Percentiles rank a stretch among this genome's conserved stretches.
Conservation (phyloP, 2,113 vertebrate genomes). For the Larimichthys crocea region DNA sequence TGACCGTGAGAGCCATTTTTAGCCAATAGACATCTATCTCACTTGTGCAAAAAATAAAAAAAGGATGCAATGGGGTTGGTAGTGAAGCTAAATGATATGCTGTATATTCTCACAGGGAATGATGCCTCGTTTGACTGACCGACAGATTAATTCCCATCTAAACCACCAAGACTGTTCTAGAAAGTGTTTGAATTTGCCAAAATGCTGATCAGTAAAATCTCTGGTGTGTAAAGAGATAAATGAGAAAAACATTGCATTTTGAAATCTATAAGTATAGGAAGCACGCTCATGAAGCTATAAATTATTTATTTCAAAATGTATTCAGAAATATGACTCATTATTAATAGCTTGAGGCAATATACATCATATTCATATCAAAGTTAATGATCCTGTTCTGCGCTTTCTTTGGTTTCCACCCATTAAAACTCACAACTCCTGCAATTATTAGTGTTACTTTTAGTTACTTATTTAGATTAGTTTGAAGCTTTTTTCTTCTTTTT, state of each 20-base stretch:
- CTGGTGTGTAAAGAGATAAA: background rate
- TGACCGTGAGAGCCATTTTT: slow-evolving; percentile 38
- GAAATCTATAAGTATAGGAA: background rate
- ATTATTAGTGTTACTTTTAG: slow-evolving; percentile 13
- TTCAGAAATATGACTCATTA: slow-evolving; percentile 8
- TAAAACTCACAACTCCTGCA: slow-evolving; percentile 14
- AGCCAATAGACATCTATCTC: slow-evolving; percentile 24
- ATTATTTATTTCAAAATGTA: slow-evolving; percentile 7
- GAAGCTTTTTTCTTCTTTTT: slow-evolving; percentile 27
- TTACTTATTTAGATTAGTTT: slow-evolving; percentile 7
- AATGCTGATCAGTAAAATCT: slow-evolving; percentile 8
- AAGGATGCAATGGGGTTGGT: slow-evolving; percentile 1
- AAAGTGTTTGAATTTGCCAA: background rate
- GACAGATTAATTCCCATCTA: slow-evolving; percentile 11
- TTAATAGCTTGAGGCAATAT: background rate
- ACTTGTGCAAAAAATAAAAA: slow-evolving; percentile 12
- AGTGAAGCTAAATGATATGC: slow-evolving; percentile 38
- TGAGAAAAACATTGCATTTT: slow-evolving; percentile 3
- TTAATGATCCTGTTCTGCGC: slow-evolving; percentile 33
- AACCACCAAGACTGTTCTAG: slow-evolving; percentile 1
- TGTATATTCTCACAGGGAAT: slow-evolving; percentile 24
- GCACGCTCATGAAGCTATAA: background rate
- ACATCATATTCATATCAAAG: slow-evolving; percentile 17
- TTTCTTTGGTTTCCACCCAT: slow-evolving; percentile 13
- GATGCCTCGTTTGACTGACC: slow-evolving; percentile 25